Conservation (phyloP, 1,140 invertebrate genomes). For the Drosophila chauvacae region DNA sequence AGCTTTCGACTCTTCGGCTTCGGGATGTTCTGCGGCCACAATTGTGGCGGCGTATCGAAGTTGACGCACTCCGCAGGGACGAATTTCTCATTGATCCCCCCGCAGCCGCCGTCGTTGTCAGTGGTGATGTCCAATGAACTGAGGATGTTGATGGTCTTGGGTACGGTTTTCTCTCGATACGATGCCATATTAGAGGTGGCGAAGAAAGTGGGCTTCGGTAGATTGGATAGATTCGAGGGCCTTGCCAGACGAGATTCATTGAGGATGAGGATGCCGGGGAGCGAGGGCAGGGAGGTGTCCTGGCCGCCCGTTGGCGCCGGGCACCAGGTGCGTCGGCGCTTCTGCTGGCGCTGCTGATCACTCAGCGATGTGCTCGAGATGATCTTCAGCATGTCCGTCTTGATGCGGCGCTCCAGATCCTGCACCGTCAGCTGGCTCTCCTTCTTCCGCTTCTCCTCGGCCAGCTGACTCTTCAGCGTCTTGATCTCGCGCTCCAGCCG, state of each 20-base stretch:
- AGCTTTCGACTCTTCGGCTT: slow-evolving; percentile 9
- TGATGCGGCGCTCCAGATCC: slow-evolving; percentile 61
- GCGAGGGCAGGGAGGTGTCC: neutral
- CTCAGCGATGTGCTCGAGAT: slow-evolving; percentile 63
- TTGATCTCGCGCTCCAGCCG: slow-evolving; percentile 86
- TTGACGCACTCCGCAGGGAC: slow-evolving; percentile 23
- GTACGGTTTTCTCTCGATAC: slow-evolving; percentile 15
- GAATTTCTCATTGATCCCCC: slow-evolving; percentile 33
- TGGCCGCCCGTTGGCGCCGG: slow-evolving; percentile 23
- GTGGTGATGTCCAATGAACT: slow-evolving; percentile 15
- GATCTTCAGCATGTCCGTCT: slow-evolving; percentile 68
- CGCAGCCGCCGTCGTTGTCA: neutral
- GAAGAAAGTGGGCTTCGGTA: slow-evolving; percentile 71
- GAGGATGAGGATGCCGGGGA: slow-evolving; percentile 88
- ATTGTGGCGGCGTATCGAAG: slow-evolving; percentile 33
- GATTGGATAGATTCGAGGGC: slow-evolving; percentile 26
- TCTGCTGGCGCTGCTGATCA: slow-evolving; percentile 53
- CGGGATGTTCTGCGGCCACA: neutral
- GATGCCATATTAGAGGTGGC: neutral
- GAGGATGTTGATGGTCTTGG: slow-evolving; percentile 59
- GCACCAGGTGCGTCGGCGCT: slow-evolving; percentile 75
- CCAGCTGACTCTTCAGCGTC: slow-evolving; percentile 85
- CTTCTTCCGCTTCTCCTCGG: slow-evolving; percentile 84
- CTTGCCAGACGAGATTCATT: neutral
- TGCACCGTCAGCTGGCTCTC: slow-evolving; percentile 71